Conservation (phyloP, 2,797 vertebrate genomes). For the Agapornis canus region DNA sequence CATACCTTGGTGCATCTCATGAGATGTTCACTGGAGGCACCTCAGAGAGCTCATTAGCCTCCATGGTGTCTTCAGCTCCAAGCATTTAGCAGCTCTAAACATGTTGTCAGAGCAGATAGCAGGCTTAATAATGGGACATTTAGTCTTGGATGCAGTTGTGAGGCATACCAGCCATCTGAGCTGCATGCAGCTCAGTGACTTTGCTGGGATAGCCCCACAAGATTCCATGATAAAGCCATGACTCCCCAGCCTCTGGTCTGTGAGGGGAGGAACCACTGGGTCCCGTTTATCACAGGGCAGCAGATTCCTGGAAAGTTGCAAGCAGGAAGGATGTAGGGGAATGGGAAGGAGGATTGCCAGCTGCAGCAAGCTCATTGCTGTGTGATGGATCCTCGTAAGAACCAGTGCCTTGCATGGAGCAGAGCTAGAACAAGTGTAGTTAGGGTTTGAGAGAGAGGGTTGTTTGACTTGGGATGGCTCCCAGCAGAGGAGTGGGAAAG, state of each 20-base stretch:
- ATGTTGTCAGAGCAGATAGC: not conserved
- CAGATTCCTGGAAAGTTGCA: not conserved
- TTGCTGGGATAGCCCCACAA: not conserved
- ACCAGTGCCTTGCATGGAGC: not conserved
- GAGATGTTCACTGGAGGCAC: not conserved
- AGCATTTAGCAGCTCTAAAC: not conserved
- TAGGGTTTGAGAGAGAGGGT: not conserved
- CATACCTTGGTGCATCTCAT: not conserved
- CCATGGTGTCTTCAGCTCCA: not conserved
- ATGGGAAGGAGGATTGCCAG: not conserved
- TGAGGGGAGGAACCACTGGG: rapidly evolving
- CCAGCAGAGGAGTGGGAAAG: not conserved
- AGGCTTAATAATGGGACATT: not conserved
- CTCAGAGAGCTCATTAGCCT: not conserved
- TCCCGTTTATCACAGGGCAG: not conserved
- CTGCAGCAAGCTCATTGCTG: not conserved
- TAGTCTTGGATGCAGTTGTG: not conserved
- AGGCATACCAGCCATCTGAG: not conserved
- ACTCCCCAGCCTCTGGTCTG: not conserved
- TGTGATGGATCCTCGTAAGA: not conserved
- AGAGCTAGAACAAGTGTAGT: not conserved
- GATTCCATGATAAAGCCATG: not conserved
- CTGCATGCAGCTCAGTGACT: not conserved
- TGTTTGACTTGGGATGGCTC: not conserved
- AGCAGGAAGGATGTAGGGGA: not conserved